A percentile compares a stretch with the other conserved stretches of the same genome.
These are phyloP conservation scores for Sebastes hubbsi DNA, from an alignment of 2,797 vertebrate species.

Conservation along the genomic window DNA sequence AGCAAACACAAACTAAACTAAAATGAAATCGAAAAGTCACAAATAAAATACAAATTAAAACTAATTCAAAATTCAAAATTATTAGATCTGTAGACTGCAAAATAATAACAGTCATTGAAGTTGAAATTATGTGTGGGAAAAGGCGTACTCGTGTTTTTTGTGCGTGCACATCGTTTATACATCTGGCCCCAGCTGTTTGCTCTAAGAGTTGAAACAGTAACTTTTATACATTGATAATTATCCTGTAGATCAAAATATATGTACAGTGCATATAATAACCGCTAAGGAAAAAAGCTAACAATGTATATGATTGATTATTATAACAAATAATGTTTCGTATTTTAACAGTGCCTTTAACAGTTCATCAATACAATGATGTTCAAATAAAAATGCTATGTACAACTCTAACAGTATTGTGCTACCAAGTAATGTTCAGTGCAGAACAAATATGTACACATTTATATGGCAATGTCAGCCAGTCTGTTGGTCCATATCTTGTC, in stretches of 20 bases:
- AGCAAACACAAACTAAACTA: too few species aligned
- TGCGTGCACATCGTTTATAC: neutral
- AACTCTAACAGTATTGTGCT: neutral
- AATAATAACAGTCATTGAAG: neutral
- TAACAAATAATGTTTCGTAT: constrained; percentile 34
- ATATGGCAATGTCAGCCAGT: neutral
- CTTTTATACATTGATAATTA: neutral
- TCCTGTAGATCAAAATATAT: neutral
- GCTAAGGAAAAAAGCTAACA: neutral
- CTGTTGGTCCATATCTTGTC: neutral
- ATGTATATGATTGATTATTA: neutral
- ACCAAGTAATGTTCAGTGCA: neutral
- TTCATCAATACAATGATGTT: neutral
- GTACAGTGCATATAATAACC: neutral
- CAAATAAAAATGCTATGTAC: constrained; percentile 8
- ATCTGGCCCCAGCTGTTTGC: constrained; percentile 27
- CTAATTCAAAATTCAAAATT: too few species aligned
- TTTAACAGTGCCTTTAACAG: neutral
- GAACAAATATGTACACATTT: neutral
- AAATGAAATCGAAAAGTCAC: too few species aligned
- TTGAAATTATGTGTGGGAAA: neutral
- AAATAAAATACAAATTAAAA: too few species aligned
- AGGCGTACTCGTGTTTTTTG: neutral
- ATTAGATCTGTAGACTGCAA: neutral
- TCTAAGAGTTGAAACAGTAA: constrained; percentile 14